Evolutionary conservation across 2,888 invertebrate genomes (phyloP).

Genomic region (Thymelicus acteon): DNA sequence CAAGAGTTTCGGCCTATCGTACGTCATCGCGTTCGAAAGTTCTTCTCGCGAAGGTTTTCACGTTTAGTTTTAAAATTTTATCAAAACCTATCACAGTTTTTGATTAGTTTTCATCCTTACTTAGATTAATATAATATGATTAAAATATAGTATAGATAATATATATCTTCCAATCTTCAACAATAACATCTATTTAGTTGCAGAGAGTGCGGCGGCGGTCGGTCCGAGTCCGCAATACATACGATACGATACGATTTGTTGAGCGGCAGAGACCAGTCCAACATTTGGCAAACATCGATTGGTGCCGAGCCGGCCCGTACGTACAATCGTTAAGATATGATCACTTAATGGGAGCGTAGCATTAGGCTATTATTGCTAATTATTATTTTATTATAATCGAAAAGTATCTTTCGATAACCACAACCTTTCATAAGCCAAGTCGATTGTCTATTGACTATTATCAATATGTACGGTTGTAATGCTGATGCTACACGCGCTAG

Average conservation of each 20-base stretch:
- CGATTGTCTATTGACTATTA: conserved; percentile 81
- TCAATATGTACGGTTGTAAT: conserved; percentile 73
- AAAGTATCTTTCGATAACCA: conserved; percentile 83
- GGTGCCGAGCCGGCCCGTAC: conserved; percentile 54
- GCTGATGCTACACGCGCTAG: conserved; percentile 52
- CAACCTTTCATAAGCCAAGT: conserved; percentile 85
- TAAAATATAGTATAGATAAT: conserved; percentile 84
- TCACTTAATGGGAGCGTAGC: conserved; percentile 77
- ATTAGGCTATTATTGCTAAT: conserved; percentile 83
- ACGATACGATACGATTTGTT: conserved; percentile 28
- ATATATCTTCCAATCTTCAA: conserved; percentile 82
- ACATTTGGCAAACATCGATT: conserved; percentile 62
- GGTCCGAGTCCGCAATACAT: conserved; percentile 33
- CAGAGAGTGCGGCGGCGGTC: conserved; percentile 57
- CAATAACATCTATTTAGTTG: conserved; percentile 82
- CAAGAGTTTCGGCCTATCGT: conserved; percentile 22
- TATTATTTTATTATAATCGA: conserved; percentile 75
- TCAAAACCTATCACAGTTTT: conserved; percentile 85
- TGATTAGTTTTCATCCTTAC: conserved; percentile 84
- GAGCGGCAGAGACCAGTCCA: conserved; percentile 51
- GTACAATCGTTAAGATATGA: conserved; percentile 68
- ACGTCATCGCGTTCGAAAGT: conserved; percentile 46
- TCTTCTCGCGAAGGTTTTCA: conserved; percentile 53
- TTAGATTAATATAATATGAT: conserved; percentile 83
- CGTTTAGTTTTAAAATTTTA: conserved; percentile 79